Evolutionary conservation across 2,113 vertebrate species (phyloP), one percentile per base, ranked within the genome.

Genomic region (Arvicanthis niloticus): DNA sequence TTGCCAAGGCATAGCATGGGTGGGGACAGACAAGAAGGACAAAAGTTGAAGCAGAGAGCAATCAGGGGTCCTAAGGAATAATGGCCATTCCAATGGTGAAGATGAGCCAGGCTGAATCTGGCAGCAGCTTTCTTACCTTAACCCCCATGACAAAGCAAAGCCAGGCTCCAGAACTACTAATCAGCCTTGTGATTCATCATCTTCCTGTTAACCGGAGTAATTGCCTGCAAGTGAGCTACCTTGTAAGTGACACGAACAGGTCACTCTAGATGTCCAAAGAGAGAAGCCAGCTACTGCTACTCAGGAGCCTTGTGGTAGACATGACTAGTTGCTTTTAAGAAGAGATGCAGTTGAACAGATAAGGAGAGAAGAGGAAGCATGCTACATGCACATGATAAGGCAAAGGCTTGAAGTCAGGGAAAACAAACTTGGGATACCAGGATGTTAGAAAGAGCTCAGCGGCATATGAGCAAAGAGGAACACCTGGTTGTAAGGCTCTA

Each of bases 241-340:
- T 1, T n/a, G 56, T 5, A 45, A 2, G 4, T 3, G 9, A 24
- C 0, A 0, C 31, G 16, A 48, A 42, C 31, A 13, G n/a, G 17
- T 67, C 53, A 34, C 42, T 4, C 31, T 48, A 68, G 67, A 75
- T 37, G 17, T 68, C 70, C 12, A 62, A 58, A 88, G 45, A 31
- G 19, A 24, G 40, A 56, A 72, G 11, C 17, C 19, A 45, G 34
- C 12, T 15, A 5, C 56, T 10, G 29, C 24, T 2, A 22, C 19
- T 2, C 5, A 19, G 13, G 67, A 48, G 9, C 11, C 34, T 37
- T 70, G 21, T 0, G 2, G 2, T 16, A 8, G 42, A 93, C 40
- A 60, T n/a, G 67, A 37, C 1, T 0, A 24, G 1, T 13, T 53
- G 34, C 2, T 67, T 76, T 58, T 21, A 68, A 62, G 42, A 75